Base-by-base conservation (phyloP, 2,113 vertebrate species). In the Coregonus clupeaformis region DNA sequence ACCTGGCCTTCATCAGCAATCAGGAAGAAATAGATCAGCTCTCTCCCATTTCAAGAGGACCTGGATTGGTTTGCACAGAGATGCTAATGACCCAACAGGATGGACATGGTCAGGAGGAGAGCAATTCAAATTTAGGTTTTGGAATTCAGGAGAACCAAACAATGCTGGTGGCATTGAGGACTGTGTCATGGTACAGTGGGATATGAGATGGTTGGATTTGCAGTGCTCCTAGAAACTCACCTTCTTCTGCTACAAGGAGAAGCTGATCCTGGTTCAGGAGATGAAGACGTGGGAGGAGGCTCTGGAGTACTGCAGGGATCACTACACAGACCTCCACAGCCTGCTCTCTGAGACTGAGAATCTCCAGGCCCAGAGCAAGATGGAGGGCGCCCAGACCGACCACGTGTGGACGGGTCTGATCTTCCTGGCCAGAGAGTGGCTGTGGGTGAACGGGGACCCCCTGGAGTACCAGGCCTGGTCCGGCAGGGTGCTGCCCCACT, bases 251-350 rank as follows among this genome's bases (percentile, higher is more conserved):
- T 81, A 69, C 55, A 0, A 66, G 0, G 71, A 36, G n/a, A 2
- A 62, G 59, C 9, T 80, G 55, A 3, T 65, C 45, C 76, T 84
- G 64, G 64, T 87, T 11, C 73, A 66, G 5, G 73, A 73, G 68
- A 85, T 71, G 0, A 80, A 74, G 64, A 79, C 75, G 0, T 86
- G 89, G 89, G 78, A 89, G 73, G 78, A 82, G 62, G 85, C 84
- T 0, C 25, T 85, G 24, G 64, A 73, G 22, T 45, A 70, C 0
- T 87, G 85, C 45, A 81, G 29, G 20, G 1, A 16, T 2, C 7
- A 63, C 32, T 1, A 29, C 47, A 72, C 5, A 0, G 68, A 89
- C 32, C 78, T 90, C n/a, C 45, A 78, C 73, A 85, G 77, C 62
- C 4, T 81, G 73, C 0, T 13, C 30, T 69, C 45, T 4, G 13